Evolutionary conservation across 2,797 vertebrate species (phyloP).

Genomic region (Alca torda): DNA sequence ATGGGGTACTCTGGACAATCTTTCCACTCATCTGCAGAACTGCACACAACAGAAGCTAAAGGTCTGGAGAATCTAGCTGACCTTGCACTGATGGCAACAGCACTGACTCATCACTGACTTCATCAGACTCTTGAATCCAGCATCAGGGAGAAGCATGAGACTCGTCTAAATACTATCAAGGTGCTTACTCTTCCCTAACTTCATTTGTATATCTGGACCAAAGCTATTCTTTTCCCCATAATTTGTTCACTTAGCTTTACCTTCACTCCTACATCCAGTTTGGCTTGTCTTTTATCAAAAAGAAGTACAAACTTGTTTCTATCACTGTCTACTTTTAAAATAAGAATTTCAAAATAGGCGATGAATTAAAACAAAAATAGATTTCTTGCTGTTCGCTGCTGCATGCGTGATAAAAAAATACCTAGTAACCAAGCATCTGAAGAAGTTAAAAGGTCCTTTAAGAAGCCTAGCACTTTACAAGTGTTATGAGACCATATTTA

Average conservation of each 20-base stretch:
- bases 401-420: background rate
- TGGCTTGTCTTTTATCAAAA: background rate
- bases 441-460: background rate
- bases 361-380: background rate
- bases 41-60: background rate
- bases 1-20: background rate
- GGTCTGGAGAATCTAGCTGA: background rate
- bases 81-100: background rate
- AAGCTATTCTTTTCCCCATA: background rate
- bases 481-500: background rate
- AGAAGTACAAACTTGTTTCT: background rate
- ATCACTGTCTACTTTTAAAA: background rate
- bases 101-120: background rate
- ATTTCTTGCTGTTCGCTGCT: background rate
- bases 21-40: background rate
- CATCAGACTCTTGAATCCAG: background rate
- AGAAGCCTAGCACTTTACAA: background rate
- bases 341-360: background rate
- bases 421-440: background rate
- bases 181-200: background rate
- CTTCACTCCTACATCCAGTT: background rate
- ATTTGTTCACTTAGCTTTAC: background rate
- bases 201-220: background rate
- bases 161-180: background rate
- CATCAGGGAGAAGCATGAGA: background rate